These are phyloP conservation scores for Matsumurasca onukii DNA, from an alignment of 1,140 invertebrate genomes.

Conservation along the genomic window DNA sequence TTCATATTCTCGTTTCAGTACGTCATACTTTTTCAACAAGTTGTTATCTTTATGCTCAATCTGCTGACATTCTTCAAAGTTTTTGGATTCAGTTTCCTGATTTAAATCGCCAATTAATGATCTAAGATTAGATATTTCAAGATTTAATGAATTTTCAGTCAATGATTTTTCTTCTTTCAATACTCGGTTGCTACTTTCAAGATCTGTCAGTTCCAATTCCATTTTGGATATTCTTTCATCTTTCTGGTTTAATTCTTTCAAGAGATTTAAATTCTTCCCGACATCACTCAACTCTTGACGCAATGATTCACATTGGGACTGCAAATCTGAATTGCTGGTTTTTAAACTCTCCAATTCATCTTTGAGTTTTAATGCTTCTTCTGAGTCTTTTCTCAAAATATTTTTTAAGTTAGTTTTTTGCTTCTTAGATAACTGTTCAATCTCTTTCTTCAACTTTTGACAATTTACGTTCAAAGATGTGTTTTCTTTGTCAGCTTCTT, in stretches of 20 bases:
- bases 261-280: neutral
- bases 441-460: conserved; percentile 13
- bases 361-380: conserved; percentile 45
- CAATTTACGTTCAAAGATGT: conserved; percentile 1
- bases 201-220: conserved; percentile 48
- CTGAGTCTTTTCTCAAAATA: conserved; percentile 29
- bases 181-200: conserved; percentile 54
- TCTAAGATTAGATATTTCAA: conserved; percentile 40
- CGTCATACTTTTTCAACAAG: conserved; percentile 16
- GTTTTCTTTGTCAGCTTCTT: conserved; percentile 47
- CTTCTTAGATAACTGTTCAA: conserved; percentile 25
- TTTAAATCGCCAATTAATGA: conserved; percentile 52
- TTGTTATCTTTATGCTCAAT: conserved; percentile 10
- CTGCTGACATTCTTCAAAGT: conserved; percentile 10
- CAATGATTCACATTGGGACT: conserved; percentile 22
- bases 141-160: conserved; percentile 27
- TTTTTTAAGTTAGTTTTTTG: conserved; percentile 22
- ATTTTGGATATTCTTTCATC: conserved; percentile 50
- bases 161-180: conserved; percentile 51
- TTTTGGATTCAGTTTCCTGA: conserved; percentile 49
- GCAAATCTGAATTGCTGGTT: conserved; percentile 12
- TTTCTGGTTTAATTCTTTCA: conserved; percentile 45
- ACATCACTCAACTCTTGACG: conserved; percentile 2
- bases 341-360: conserved; percentile 35
- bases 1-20: conserved; percentile 29